These are phyloP conservation scores for Oegoconia quadripuncta DNA, from an alignment of 2,888 invertebrate genomes.

Conservation along the genomic window DNA sequence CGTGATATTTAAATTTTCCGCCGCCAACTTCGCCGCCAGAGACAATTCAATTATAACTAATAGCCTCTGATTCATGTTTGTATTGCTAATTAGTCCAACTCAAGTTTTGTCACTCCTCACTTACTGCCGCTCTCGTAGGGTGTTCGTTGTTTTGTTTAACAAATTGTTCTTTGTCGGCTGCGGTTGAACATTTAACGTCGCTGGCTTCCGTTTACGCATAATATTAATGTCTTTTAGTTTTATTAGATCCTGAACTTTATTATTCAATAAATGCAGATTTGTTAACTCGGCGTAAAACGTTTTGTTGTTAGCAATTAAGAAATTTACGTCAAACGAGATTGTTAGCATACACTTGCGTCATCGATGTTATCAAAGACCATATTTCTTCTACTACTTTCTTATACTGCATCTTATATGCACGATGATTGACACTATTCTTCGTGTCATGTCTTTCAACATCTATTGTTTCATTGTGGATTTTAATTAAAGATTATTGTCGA, in stretches of 20 bases:
- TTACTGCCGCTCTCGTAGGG: constrained; percentile 52
- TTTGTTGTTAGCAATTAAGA: constrained; percentile 7
- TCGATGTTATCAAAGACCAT: not conserved
- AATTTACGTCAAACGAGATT: not conserved
- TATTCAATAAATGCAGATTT: constrained; percentile 8
- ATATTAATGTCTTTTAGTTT: constrained; percentile 49
- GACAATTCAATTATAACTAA: constrained; percentile 78
- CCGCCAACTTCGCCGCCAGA: constrained; percentile 68
- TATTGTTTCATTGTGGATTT: too few species aligned
- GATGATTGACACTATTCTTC: too few species aligned
- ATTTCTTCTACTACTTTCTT: too few species aligned
- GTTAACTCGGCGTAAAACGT: not conserved
- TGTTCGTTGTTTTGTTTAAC: constrained; percentile 59
- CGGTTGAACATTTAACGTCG: constrained; percentile 47
- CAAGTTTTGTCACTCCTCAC: constrained; percentile 76
- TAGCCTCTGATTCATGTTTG: constrained; percentile 79
- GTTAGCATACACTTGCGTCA: constrained; percentile 1
- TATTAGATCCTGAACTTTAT: constrained; percentile 18
- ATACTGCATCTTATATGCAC: too few species aligned
- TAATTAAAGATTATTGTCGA: too few species aligned
- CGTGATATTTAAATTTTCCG: constrained; percentile 74
- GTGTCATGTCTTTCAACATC: too few species aligned
- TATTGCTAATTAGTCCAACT: constrained; percentile 77
- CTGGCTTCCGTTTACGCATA: constrained; percentile 51
- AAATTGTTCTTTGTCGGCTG: constrained; percentile 59